Evolutionary conservation across 2,113 vertebrate genomes (phyloP).

Genomic region (Serinus canaria): DNA sequence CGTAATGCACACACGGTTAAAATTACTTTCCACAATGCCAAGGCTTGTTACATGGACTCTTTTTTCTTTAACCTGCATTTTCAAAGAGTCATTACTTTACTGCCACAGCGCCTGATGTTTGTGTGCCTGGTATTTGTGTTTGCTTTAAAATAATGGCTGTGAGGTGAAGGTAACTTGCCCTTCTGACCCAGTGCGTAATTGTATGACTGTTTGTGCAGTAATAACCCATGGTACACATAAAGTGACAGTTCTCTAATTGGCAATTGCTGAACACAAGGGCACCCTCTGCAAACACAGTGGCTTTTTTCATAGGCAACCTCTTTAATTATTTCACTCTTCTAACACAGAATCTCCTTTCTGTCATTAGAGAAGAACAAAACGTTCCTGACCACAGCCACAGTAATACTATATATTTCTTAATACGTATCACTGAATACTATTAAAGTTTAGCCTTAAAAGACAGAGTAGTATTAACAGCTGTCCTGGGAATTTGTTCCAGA

Average conservation of each 20-base stretch:
- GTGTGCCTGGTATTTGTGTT: background rate
- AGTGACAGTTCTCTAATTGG: slow-evolving; percentile 51
- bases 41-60: background rate
- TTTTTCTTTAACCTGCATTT: background rate
- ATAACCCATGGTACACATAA: slow-evolving; percentile 26
- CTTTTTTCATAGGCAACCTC: slow-evolving; percentile 31
- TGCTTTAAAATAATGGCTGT: slow-evolving; percentile 27
- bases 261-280: background rate
- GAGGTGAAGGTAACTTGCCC: background rate
- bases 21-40: background rate
- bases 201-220: slow-evolving; percentile 6
- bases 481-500: slow-evolving; percentile 1
- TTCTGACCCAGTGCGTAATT: background rate
- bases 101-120: background rate
- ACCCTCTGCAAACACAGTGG: background rate
- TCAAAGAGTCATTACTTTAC: background rate
- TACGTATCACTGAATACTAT: background rate
- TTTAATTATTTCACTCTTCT: slow-evolving; percentile 4
- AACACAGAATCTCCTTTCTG: background rate
- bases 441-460: slow-evolving; percentile 33
- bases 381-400: background rate
- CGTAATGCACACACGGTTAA: background rate
- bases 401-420: background rate
- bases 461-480: background rate
- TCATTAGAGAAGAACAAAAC: background rate